Conservation (phyloP, 2,113 vertebrate species). For the Grus americana region DNA sequence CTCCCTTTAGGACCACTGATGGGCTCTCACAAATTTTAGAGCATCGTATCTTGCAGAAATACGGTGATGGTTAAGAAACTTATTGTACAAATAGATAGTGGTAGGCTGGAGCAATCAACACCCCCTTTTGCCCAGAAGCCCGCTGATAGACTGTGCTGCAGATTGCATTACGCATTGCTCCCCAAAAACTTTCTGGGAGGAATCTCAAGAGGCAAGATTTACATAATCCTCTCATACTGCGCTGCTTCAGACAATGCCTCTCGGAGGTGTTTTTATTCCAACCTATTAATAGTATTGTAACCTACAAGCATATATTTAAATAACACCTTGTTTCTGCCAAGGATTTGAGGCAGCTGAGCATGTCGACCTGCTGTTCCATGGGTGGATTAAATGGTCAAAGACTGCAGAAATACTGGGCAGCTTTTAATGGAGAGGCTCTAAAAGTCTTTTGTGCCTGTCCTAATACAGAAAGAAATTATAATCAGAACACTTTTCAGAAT, state of each 20-base stretch:
- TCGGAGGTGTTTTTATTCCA: neutral
- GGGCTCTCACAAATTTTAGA: neutral
- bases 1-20: neutral
- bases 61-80: neutral
- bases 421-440: conserved; percentile 9
- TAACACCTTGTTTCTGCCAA: conserved; percentile 3
- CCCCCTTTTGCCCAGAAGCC: neutral
- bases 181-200: neutral
- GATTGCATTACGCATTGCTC: neutral
- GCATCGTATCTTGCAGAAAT: neutral
- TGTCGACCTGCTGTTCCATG: neutral
- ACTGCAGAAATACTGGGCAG: neutral
- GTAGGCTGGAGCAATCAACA: neutral
- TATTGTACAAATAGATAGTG: too few species aligned
- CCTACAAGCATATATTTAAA: neutral
- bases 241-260: neutral
- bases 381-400: neutral
- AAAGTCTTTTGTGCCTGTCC: conserved; percentile 34
- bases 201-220: neutral
- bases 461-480: conserved; percentile 46
- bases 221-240: neutral
- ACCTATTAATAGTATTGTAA: neutral
- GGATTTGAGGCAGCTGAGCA: neutral
- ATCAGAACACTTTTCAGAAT: conserved; percentile 32
- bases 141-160: neutral